phyloP scores from a whole-genome alignment of 2,797 vertebrate species.

The Enteromius afrohamiltoni region DNA sequence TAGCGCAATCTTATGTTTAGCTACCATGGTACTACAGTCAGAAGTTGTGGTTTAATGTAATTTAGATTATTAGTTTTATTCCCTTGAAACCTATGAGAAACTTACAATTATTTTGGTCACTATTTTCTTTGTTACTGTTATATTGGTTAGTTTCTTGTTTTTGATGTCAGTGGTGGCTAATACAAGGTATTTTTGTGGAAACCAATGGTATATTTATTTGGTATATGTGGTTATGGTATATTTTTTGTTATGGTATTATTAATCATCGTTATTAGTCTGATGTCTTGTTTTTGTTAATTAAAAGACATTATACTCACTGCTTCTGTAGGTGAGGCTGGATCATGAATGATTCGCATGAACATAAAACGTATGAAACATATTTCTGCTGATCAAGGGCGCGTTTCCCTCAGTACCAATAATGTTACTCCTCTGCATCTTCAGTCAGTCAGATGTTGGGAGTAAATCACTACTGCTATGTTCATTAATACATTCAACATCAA shows the following conservation, averaged over 20 bases:
- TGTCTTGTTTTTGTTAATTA: not conserved
- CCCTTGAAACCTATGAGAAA: not conserved
- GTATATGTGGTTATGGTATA: too few relatives aligned
- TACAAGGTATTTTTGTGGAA: not conserved
- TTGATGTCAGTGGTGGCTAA: not conserved
- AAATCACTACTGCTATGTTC: too few relatives aligned
- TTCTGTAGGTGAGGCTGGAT: too few relatives aligned
- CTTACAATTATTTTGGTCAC: not conserved
- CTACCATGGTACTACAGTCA: not conserved
- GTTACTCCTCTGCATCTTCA: too few relatives aligned
- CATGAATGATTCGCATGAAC: too few relatives aligned
- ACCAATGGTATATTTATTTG: not conserved
- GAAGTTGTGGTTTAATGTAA: not conserved
- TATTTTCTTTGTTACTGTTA: too few relatives aligned
- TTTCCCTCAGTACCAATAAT: too few relatives aligned
- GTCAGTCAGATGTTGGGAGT: too few relatives aligned
- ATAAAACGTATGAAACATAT: too few relatives aligned
- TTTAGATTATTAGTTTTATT: not conserved
- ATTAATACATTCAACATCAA: too few relatives aligned
- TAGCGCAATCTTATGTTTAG: not conserved
- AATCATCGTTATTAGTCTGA: not conserved
- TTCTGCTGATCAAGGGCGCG: too few relatives aligned
- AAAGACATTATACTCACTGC: too few relatives aligned
- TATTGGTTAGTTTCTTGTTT: slow-evolving; percentile 18
- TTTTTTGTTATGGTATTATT: not conserved